Evolutionary conservation across 2,888 invertebrate species (phyloP), one percentile per base, ranked within the genome.

Genomic region (Eupithecia subumbrata): DNA sequence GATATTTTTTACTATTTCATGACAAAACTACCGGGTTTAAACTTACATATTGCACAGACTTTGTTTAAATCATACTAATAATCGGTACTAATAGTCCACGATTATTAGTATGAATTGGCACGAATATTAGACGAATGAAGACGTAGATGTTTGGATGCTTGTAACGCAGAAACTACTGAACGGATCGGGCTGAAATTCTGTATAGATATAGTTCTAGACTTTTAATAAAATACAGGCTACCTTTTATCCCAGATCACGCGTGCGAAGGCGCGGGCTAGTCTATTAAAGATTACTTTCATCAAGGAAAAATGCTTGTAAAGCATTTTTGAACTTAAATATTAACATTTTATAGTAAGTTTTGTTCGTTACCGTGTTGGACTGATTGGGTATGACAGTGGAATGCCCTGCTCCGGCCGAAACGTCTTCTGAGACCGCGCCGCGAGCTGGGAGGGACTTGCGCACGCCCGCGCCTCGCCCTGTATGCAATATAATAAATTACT

Each of bases 361-460:
- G 25, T 25, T n/a, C 37, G 3, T 66, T 76, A 77, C 77, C 76
- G 78, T 77, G 43, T 78, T 69, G 63, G 92, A 91, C 89, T 95
- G 96, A 89, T 96, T 97, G 71, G 97, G 97, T 85, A 97, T 97
- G 81, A 97, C 97, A 66, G 96, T 96, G 43, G 96, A 92, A 5
- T 84, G 89, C 11, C 87, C 84, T 16, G 83, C 84, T 78, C 74
- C 81, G 8, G 81, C 68, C 2, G 77, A 71, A 5, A 34, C 56
- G 18, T 86, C 88, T 0, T 89, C 90, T 0, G 95, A 84, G 18
- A 92, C 95, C 0, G 95, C 92, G 72, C 96, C 96, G 69, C 97
- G 95, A 68, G 97, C 97, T 18, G 98, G 98, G 75, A 98, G 92
- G 0, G 97, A 97, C 91, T 98, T 98, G 81, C 98, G 96, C 0